Evolutionary conservation across 2,113 vertebrate genomes (phyloP).

Genomic region (Genyomyrus donnyi): DNA sequence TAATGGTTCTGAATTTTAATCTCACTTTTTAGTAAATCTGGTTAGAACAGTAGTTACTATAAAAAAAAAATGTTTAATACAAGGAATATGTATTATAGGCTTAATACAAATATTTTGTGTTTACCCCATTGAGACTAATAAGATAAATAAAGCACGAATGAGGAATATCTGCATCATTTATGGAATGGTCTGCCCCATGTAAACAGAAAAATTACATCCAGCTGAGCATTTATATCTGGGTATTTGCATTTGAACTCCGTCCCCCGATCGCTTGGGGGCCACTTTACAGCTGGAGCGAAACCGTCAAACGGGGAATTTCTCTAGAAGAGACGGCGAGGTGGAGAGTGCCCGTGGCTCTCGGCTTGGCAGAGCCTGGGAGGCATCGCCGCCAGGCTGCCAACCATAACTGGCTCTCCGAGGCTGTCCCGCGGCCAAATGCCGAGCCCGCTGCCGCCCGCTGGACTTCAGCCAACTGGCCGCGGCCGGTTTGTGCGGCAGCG

Average conservation of each 20-base stretch:
- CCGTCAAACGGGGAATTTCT: neutral
- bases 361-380: neutral
- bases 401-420: conserved; percentile 1
- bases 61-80: neutral
- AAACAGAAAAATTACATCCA: neutral
- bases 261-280: neutral
- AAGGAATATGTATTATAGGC: neutral
- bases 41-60: neutral
- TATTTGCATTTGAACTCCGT: neutral
- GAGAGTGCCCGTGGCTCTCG: neutral
- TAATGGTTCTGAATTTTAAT: neutral
- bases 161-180: neutral
- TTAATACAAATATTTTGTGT: neutral
- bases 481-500: neutral
- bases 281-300: neutral
- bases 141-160: neutral
- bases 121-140: neutral
- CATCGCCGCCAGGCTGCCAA: neutral
- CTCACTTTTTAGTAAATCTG: neutral
- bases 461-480: neutral
- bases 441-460: neutral
- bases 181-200: neutral
- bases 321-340: neutral
- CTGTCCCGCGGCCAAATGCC: neutral
- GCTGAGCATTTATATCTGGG: neutral